Base-by-base conservation (phyloP, 1,140 invertebrate genomes). In the Potamilus streckersoni region DNA sequence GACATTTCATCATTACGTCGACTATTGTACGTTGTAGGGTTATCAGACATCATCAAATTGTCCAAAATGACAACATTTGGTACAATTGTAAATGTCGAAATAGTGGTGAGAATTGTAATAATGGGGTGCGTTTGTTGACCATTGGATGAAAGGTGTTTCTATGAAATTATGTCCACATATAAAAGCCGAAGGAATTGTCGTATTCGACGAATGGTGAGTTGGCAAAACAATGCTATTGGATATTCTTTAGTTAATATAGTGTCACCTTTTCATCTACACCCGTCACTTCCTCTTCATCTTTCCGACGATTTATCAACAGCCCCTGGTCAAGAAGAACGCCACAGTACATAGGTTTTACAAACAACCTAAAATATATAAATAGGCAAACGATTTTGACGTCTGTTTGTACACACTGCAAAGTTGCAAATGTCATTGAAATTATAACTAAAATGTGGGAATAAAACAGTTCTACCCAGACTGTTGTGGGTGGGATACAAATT, bases 281-380 rank as follows among this genome's bases (percentile, higher is more conserved):
- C 59, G 70, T 78, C n/a, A 73, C 76, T 15, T 82, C 74, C 94
- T 86, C 97, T 95, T 89, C 98, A 96, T 87, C 98, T 95, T 79
- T 95, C 91, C 85, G 95, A 93, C 81, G 97, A 88, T 99, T 99
- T 38, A 99, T 89, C 3, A 96, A 95, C 91, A 99, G 93, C 8
- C 96, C 98, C 90, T 99, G 97, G 89, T 99, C 98, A 71, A 99
- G 95, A 2, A 99, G 90, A 13, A 97, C 87, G 0, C 95, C 94
- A 85, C 95, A 95, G 89, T 99, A 99, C 95, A 98, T 97, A 0
- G 97, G 97, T 19, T 94, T 92, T 0, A 98, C 95, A 83, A 98
- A 99, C 16, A 99, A 89, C 73, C 91, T 92, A 23, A 83, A 77
- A 23, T 20, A 49, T 49, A 49, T 14, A 61, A 68, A 27, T 14